Evolutionary conservation across 2,113 vertebrate species (phyloP), one percentile per base, ranked within the genome.

Genomic region (Pitta sordida): DNA sequence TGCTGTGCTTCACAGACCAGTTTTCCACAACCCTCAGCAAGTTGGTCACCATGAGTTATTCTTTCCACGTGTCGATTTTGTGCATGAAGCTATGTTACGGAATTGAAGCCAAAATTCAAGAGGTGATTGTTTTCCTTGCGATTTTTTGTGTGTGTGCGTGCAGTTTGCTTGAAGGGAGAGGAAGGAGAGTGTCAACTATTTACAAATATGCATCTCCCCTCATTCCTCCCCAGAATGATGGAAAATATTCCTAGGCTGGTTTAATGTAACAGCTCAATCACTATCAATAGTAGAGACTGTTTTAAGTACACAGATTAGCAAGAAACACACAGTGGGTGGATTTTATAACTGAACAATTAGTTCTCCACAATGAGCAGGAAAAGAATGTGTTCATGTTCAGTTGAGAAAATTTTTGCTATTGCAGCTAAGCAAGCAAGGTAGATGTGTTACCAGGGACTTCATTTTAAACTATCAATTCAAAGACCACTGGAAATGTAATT

Each of bases 21-120:
- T 91, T 93, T 96, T 96, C 96, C 92, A 88, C 83, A 92, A 39
- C 32, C 48, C 83, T 95, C 85, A 92, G 91, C 93, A 91, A 70
- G 21, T 9, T 83, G 91, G 74, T 95, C 78, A 64, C 89, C 41
- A 12, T 34, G 27, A 53, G 43, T 89, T 92, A 89, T 94, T 94
- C 64, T 74, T 96, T 90, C 94, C 86, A 91, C 68, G 74, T 92
- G 93, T 77, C 0, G 1, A 26, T 91, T 93, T 92, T 30, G 48
- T 64, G 30, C 39, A 26, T 56, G 71, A 79, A 92, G 29, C 22
- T 83, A 17, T 48, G 77, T 74, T 4, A 41, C 41, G 51, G 62
- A 80, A 55, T 30, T 60, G 27, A 80, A 93, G 39, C 43, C n/a
- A 55, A 69, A 74, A 63, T 52, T 70, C 7, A 12, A 44, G 64